Conservation (phyloP, 2,888 invertebrate genomes). For the Tenthredo livida region DNA sequence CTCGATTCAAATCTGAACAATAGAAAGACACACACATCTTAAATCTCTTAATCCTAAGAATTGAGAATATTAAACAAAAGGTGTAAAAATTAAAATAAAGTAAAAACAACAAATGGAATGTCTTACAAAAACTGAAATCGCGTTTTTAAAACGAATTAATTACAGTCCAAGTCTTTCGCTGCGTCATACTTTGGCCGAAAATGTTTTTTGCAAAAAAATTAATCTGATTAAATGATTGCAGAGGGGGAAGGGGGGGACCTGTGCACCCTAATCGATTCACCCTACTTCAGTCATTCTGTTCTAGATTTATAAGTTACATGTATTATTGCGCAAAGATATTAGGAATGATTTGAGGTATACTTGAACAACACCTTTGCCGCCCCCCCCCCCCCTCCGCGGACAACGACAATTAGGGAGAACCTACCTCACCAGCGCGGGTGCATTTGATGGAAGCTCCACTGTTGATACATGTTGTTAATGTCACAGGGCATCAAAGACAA, state of each 20-base stretch:
- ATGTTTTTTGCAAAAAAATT: neutral
- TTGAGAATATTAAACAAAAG: neutral
- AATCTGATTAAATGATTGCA: neutral
- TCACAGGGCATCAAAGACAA: slow-evolving; percentile 92
- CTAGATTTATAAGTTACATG: slow-evolving; percentile 4
- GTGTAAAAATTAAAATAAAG: neutral
- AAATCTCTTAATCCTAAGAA: neutral
- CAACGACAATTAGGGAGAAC: neutral
- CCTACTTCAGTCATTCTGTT: neutral
- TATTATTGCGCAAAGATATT: slow-evolving; percentile 10
- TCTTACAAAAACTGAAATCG: neutral
- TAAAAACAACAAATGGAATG: neutral
- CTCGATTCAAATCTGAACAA: neutral
- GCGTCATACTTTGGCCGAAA: neutral
- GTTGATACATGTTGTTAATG: slow-evolving; percentile 91
- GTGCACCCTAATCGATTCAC: neutral
- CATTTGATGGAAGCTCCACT: slow-evolving; percentile 91
- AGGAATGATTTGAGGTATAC: slow-evolving; percentile 31
- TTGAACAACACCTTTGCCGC: neutral
- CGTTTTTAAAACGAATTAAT: slow-evolving; percentile 7
- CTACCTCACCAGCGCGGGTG: slow-evolving; percentile 82
- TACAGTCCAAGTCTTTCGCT: neutral
- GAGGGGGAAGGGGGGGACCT: neutral
- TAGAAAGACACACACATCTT: neutral
- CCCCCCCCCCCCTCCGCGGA: neutral